Conservation (phyloP, 2,888 invertebrate species). For the Tachina fera region DNA sequence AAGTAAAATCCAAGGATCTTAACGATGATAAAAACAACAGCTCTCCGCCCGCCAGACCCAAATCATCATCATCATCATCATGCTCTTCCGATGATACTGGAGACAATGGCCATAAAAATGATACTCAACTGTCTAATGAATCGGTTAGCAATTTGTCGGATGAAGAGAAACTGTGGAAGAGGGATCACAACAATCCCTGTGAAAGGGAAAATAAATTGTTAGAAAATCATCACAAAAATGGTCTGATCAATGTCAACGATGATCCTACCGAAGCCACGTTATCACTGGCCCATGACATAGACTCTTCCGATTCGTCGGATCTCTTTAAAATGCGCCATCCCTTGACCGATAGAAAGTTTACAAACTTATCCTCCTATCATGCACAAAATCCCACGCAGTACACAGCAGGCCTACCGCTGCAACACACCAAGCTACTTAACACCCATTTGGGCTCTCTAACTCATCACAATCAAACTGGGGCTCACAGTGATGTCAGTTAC, state of each 20-base stretch:
- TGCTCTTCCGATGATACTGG: slow-evolving; percentile 77
- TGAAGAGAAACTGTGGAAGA: slow-evolving; percentile 81
- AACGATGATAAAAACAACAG: slow-evolving; percentile 42
- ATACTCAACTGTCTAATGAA: slow-evolving; percentile 72
- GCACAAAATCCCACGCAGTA: slow-evolving; percentile 40
- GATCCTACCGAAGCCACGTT: slow-evolving; percentile 76
- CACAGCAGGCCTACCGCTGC: slow-evolving; percentile 50
- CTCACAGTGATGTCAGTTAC: slow-evolving; percentile 80
- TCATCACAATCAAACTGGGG: slow-evolving; percentile 60
- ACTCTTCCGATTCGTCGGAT: slow-evolving; percentile 79
- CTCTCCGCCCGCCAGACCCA: slow-evolving; percentile 30
- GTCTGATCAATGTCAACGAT: slow-evolving; percentile 60
- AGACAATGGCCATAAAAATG: slow-evolving; percentile 67
- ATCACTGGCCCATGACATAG: slow-evolving; percentile 76
- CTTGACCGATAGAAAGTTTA: slow-evolving; percentile 51
- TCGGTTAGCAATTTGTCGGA: slow-evolving; percentile 80
- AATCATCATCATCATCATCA: slow-evolving; percentile 75
- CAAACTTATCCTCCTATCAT: slow-evolving; percentile 48
- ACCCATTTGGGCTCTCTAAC: slow-evolving; percentile 29
- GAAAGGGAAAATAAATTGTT: slow-evolving; percentile 45
- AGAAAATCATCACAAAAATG: slow-evolving; percentile 51
- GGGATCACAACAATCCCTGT: slow-evolving; percentile 74
- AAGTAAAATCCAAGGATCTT: slow-evolving; percentile 73
- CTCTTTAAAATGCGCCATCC: slow-evolving; percentile 82
- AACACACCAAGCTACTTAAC: slow-evolving; percentile 59